Conservation (phyloP, 2,797 vertebrate genomes). For the Picus viridis region DNA sequence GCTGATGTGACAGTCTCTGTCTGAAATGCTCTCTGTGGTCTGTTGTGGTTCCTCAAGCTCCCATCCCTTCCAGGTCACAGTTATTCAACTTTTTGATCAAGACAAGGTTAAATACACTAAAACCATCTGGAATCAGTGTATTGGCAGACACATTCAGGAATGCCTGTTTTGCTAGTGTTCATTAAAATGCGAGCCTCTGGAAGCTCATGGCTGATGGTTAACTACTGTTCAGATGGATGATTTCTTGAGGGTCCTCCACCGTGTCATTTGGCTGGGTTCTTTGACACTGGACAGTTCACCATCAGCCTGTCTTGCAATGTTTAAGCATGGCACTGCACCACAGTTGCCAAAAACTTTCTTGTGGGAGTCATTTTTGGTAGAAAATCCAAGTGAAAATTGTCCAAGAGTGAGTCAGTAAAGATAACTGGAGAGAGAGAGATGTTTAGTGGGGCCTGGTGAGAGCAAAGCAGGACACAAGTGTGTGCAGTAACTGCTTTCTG, state of each 20-base stretch:
- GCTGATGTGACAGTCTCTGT: neutral
- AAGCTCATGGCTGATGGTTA: neutral
- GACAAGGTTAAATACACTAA: neutral
- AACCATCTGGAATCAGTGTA: neutral
- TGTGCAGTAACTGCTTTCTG: neutral
- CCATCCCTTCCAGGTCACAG: neutral
- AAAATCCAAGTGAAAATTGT: neutral
- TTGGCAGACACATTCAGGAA: neutral
- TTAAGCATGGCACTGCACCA: neutral
- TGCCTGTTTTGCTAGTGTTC: neutral
- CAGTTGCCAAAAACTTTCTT: neutral
- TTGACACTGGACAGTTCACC: neutral
- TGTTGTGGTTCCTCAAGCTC: neutral
- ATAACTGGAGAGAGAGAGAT: rapidly evolving
- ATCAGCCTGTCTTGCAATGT: rapidly evolving
- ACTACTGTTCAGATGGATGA: neutral
- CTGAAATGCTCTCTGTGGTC: neutral
- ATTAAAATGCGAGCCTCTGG: neutral
- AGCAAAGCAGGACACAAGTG: rapidly evolving
- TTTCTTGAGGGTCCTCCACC: neutral
- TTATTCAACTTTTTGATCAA: neutral
- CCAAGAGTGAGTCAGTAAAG: neutral
- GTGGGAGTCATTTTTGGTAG: neutral
- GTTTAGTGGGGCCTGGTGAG: neutral
- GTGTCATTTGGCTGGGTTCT: neutral